Evolutionary conservation across 1,140 invertebrate species (phyloP).

Genomic region (Drosophila tropicalis): DNA sequence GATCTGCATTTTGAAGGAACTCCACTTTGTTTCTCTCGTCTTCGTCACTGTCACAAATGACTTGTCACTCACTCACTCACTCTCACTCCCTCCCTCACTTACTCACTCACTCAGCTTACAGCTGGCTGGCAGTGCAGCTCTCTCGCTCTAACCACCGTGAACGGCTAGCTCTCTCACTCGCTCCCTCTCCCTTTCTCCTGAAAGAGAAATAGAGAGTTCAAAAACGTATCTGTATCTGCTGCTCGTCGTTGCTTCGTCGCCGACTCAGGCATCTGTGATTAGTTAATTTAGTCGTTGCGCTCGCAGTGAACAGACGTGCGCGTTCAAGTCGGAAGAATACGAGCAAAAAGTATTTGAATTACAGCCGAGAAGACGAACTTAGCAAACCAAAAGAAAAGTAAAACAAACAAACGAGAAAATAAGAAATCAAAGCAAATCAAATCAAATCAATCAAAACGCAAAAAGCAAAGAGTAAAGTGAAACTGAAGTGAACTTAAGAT

Average conservation of each 20-base stretch:
- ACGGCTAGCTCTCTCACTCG: conserved; percentile 37
- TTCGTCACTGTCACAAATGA: conserved; percentile 68
- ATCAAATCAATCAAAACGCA: conserved; percentile 27
- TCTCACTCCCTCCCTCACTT: conserved; percentile 27
- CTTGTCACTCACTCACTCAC: conserved; percentile 40
- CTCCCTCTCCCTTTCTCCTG: conserved; percentile 33
- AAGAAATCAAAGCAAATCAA: conserved; percentile 19
- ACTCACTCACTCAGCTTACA: neutral
- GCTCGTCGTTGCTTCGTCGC: conserved; percentile 70
- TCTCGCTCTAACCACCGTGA: conserved; percentile 23
- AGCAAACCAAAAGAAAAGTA: too few relatives aligned
- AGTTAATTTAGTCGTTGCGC: conserved; percentile 83
- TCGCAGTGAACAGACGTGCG: conserved; percentile 82
- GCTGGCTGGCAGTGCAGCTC: conserved; percentile 17
- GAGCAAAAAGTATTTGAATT: conserved; percentile 27
- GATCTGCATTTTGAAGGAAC: conserved; percentile 28
- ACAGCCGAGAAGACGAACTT: conserved; percentile 3
- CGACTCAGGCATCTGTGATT: conserved; percentile 74
- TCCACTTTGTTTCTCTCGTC: conserved; percentile 39
- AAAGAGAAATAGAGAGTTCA: conserved; percentile 66
- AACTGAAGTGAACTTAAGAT: conserved; percentile 23
- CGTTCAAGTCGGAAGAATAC: conserved; percentile 54
- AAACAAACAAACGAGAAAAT: conserved; percentile 20
- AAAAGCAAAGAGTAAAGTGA: conserved; percentile 23
- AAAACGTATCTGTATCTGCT: conserved; percentile 46